These are phyloP conservation scores for Alentia gelatinosa DNA, from an alignment of 2,888 invertebrate species.

Conservation along the genomic window DNA sequence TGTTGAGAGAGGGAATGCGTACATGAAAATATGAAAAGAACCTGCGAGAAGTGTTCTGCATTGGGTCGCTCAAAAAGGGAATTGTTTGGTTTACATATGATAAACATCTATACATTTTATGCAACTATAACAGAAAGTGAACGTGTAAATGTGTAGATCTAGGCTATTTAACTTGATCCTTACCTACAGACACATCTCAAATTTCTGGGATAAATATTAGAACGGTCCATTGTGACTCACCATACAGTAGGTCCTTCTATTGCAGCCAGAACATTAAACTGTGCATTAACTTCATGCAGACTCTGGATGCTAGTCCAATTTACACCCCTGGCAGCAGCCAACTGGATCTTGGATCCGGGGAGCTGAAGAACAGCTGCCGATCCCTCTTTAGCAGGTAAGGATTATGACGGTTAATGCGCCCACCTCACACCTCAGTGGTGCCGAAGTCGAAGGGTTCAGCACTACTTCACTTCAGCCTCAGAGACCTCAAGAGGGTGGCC, in stretches of 20 bases:
- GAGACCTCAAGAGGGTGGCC: background rate
- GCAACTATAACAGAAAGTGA: background rate
- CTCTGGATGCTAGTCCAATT: background rate
- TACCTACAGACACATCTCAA: too few species aligned
- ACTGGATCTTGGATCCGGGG: background rate
- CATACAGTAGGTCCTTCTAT: background rate
- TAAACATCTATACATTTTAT: too few species aligned
- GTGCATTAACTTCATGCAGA: background rate
- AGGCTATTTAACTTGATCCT: background rate
- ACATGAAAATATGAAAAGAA: too few species aligned
- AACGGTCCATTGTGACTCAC: background rate
- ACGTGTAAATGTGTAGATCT: background rate
- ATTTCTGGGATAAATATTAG: too few species aligned
- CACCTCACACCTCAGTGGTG: background rate
- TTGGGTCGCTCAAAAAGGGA: too few species aligned
- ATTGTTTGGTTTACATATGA: too few species aligned
- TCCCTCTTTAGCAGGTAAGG: background rate
- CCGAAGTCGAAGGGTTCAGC: background rate
- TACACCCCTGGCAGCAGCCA: background rate
- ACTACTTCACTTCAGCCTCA: background rate
- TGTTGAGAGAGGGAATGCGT: too few species aligned
- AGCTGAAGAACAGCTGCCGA: background rate
- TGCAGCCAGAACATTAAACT: background rate
- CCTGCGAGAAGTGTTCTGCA: too few species aligned
- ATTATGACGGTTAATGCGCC: background rate